Evolutionary conservation across 1,140 invertebrate genomes (phyloP).

Genomic region (Bactericera cockerelli): DNA sequence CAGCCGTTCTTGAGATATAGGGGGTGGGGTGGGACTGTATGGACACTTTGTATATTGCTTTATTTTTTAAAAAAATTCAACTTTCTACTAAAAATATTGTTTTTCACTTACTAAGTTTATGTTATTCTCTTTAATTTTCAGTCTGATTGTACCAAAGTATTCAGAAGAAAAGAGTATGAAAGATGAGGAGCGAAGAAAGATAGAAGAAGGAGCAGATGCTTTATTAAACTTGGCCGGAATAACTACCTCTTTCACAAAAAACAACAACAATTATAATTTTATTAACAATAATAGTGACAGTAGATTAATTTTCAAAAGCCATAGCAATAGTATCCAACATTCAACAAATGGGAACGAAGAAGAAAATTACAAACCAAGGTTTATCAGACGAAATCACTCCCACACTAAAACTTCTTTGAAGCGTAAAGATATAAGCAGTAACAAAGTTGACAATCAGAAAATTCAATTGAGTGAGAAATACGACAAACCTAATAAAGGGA

Average conservation of each 20-base stretch:
- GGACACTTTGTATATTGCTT: too few relatives aligned
- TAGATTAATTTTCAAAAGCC: background rate
- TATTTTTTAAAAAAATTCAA: too few relatives aligned
- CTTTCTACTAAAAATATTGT: too few relatives aligned
- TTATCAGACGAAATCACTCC: background rate
- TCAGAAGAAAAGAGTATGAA: slow-evolving; percentile 25
- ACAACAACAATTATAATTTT: background rate
- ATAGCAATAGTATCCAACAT: background rate
- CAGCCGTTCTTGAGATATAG: too few relatives aligned
- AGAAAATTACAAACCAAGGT: slow-evolving; percentile 4
- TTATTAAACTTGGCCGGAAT: slow-evolving; percentile 54
- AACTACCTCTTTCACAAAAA: background rate
- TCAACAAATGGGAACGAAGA: background rate
- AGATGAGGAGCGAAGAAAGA: slow-evolving; percentile 54
- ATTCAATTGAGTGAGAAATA: background rate
- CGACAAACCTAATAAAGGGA: too few relatives aligned
- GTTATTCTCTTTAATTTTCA: too few relatives aligned
- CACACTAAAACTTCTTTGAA: background rate
- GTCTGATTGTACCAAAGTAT: too few relatives aligned
- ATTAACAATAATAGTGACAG: background rate
- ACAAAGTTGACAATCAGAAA: background rate
- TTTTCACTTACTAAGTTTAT: too few relatives aligned
- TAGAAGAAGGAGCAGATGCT: slow-evolving; percentile 57
- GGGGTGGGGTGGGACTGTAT: too few relatives aligned
- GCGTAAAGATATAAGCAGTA: background rate